Percentiles rank a stretch among this genome's conserved stretches.
Conservation (phyloP, 2,113 vertebrate species). For the Lates calcarifer region DNA sequence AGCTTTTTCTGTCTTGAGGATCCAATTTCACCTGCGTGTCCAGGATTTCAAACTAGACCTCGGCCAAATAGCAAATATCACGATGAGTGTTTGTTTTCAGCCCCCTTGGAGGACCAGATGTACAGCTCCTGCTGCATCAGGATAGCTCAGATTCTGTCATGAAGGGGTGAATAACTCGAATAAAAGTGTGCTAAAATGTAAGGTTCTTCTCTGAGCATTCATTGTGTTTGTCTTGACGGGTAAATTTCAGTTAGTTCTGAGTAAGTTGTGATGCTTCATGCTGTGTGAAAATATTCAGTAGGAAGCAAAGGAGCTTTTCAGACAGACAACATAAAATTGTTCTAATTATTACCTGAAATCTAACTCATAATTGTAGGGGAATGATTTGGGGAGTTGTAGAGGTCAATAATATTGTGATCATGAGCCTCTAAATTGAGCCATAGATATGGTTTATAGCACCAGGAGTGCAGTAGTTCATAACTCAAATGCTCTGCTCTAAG, state of each 20-base stretch:
- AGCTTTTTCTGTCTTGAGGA: conserved; percentile 47
- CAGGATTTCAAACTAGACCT: conserved; percentile 25
- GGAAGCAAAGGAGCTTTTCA: neutral
- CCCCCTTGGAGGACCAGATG: neutral
- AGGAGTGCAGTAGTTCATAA: conserved; percentile 21
- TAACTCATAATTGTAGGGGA: conserved; percentile 12
- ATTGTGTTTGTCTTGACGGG: neutral
- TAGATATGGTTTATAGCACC: conserved; percentile 37
- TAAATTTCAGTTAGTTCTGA: neutral
- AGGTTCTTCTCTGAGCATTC: neutral
- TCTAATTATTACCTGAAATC: neutral
- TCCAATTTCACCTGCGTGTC: conserved; percentile 34
- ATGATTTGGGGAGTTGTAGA: conserved; percentile 16
- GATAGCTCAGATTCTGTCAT: neutral
- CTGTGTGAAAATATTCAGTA: conserved; percentile 4
- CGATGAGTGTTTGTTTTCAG: conserved; percentile 21
- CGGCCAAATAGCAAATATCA: conserved; percentile 34
- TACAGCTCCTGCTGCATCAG: neutral
- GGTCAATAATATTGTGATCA: conserved; percentile 34
- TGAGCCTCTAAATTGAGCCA: conserved; percentile 21
- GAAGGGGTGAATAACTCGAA: conserved; percentile 10
- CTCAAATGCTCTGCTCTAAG: neutral
- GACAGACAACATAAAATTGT: neutral
- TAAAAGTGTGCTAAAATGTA: neutral
- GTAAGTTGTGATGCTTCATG: neutral